Conservation (phyloP, 2,113 vertebrate species). For the Chionis minor region DNA sequence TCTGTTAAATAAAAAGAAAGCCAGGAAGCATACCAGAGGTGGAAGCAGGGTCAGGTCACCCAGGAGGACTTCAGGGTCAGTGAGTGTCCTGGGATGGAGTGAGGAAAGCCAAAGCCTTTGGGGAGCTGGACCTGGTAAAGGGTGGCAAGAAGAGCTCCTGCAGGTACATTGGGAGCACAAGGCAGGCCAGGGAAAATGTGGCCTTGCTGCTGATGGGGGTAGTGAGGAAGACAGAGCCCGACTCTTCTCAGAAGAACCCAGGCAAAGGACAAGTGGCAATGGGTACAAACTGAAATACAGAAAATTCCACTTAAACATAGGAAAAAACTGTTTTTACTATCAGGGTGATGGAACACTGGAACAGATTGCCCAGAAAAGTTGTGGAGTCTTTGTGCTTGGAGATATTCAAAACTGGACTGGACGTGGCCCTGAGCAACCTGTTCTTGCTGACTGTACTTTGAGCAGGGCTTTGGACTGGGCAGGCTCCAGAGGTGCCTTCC, state of each 20-base stretch:
- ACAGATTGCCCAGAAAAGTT: background rate
- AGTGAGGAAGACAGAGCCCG: background rate
- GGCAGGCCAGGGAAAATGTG: background rate
- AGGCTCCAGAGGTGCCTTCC: background rate
- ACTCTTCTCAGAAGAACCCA: background rate
- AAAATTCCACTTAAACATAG: background rate
- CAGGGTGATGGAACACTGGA: background rate
- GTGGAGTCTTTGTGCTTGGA: background rate
- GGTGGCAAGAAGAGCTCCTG: background rate
- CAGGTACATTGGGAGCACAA: background rate
- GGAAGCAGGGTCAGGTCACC: background rate
- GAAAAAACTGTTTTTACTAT: background rate
- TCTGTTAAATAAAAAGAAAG: background rate
- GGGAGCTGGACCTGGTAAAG: background rate
- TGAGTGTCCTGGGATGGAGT: background rate
- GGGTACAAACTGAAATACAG: background rate
- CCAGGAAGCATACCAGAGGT: background rate
- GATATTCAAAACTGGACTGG: background rate
- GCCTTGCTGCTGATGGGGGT: background rate
- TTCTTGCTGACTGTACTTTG: background rate
- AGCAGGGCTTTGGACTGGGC: background rate
- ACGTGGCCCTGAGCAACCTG: background rate
- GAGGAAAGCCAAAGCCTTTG: background rate
- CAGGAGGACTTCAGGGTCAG: background rate
- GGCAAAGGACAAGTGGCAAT: background rate